Conservation (phyloP, 2,797 vertebrate species). For the Phaenicophaeus curvirostris region DNA sequence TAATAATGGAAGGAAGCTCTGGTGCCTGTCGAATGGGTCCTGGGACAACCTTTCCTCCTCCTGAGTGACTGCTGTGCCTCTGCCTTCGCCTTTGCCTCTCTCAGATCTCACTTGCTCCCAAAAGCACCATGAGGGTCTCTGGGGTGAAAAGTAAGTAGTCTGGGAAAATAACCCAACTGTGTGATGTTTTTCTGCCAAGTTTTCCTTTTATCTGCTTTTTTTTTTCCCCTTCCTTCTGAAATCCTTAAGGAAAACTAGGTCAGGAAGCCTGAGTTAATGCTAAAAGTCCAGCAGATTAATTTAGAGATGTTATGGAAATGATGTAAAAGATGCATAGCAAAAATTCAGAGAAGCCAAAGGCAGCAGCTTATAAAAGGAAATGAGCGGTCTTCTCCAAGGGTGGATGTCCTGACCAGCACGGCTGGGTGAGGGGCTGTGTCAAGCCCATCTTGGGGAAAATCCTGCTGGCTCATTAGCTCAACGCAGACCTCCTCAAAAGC, state of each 20-base stretch:
- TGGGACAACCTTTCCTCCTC: background rate
- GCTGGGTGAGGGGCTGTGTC: too few species aligned
- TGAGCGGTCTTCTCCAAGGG: background rate
- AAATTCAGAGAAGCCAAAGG: background rate
- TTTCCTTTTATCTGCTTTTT: background rate
- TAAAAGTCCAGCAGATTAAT: background rate
- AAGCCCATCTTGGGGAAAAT: background rate
- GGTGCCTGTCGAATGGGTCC: background rate
- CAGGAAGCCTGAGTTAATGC: background rate
- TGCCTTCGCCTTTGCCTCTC: background rate
- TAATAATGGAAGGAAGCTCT: background rate
- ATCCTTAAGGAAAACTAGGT: background rate
- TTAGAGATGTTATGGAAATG: background rate
- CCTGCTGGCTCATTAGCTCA: background rate
- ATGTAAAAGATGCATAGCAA: background rate
- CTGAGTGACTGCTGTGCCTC: background rate
- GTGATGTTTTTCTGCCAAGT: background rate
- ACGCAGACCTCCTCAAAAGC: background rate
- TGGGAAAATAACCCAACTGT: background rate
- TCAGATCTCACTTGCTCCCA: background rate
- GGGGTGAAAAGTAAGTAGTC: background rate
- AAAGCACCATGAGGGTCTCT: background rate
- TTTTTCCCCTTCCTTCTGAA: background rate
- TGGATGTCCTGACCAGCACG: accelerated
- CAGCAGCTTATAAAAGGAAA: accelerated